Base-by-base conservation (phyloP, 2,797 vertebrate species). In the Nannoperca obscura region DNA sequence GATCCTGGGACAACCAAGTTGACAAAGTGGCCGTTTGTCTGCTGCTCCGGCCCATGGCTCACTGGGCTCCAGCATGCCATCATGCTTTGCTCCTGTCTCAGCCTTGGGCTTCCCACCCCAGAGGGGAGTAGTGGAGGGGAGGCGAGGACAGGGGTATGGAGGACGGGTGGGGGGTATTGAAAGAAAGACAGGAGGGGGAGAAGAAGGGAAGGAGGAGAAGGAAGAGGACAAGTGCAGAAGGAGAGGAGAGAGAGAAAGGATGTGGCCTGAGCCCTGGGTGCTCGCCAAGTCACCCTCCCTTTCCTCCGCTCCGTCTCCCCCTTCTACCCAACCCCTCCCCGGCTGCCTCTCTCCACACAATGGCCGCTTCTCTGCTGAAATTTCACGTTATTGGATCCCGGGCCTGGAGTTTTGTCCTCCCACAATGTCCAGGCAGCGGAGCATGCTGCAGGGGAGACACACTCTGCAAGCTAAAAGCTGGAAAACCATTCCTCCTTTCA, bases 301-400 rank as follows among this genome's bases (percentile, higher is more conserved):
- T 90, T 89, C 89, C 89, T 92, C 88, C 72, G 54, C 87, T 89
- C 87, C 5, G 38, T 86, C 90, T 84, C 91, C 87, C 40, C 90
- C 86, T 85, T 81, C 87, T 70, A 88, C 84, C 91, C 89, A 89
- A 87, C 88, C 89, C 89, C 91, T 92, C 91, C 92, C 91, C 47
- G 86, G 82, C 91, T 92, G 90, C 91, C 89, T 93, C 86, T 84
- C 78, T 86, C 89, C 84, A 93, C 91, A 95, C 95, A 96, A 96
- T 95, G 94, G 94, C 91, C 50, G 93, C 93, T 95, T 95, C 95
- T 95, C 95, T 95, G 93, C 93, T 95, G 95, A 95, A 95, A 95
- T 96, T 95, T 95, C 95, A 95, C 94, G 94, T 96, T 95, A 95
- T 95, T 96, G 95, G 95, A 95, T 95, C 94, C 94, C 87, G 88